Conservation (phyloP, 1,140 invertebrate genomes). For the Eurosta solidaginis region DNA sequence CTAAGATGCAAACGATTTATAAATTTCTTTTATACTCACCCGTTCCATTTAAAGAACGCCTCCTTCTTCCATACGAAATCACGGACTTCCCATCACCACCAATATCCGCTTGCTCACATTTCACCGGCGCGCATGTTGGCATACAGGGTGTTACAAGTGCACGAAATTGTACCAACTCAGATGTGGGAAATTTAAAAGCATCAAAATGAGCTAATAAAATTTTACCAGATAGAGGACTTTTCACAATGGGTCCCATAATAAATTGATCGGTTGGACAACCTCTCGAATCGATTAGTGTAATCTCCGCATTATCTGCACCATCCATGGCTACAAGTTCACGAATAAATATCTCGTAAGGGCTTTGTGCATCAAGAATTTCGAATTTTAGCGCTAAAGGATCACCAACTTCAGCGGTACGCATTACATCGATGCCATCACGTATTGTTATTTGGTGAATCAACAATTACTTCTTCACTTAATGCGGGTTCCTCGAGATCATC, state of each 20-base stretch:
- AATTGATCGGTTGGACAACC: constrained; percentile 92
- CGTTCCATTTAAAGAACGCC: constrained; percentile 48
- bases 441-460: constrained; percentile 92
- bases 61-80: constrained; percentile 69
- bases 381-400: constrained; percentile 88
- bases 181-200: constrained; percentile 93
- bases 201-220: constrained; percentile 84
- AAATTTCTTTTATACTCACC: constrained; percentile 27
- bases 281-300: constrained; percentile 85
- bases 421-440: constrained; percentile 72
- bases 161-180: constrained; percentile 91
- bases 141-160: constrained; percentile 91
- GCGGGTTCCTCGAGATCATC: constrained; percentile 81
- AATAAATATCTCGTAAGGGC: constrained; percentile 93
- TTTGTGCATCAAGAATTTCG: constrained; percentile 87
- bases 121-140: constrained; percentile 86
- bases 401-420: constrained; percentile 81
- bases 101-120: constrained; percentile 79
- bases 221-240: constrained; percentile 75
- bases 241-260: constrained; percentile 89
- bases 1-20: too few species aligned
- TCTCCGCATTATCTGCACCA: constrained; percentile 87
- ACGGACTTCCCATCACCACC: constrained; percentile 80
- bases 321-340: constrained; percentile 92
- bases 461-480: constrained; percentile 80